Percentiles rank a stretch among this genome's conserved stretches.
These are phyloP conservation scores for Dolichallabes microphthalmus DNA, from an alignment of 2,113 vertebrate species.

Conservation along the genomic window DNA sequence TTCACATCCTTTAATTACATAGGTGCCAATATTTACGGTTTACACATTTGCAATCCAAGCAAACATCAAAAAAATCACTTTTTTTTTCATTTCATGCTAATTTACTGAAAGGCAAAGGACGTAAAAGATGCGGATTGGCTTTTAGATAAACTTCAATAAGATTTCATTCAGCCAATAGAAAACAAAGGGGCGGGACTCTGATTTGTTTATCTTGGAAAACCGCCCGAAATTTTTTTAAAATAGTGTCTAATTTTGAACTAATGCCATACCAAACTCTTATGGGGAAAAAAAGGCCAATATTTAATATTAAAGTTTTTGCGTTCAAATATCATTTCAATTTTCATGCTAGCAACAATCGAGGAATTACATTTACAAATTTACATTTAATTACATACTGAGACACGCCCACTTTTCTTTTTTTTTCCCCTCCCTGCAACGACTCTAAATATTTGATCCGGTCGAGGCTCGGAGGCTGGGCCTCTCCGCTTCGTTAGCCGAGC, in stretches of 20 bases:
- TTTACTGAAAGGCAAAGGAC: not conserved
- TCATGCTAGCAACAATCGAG: not conserved
- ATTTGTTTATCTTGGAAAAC: not conserved
- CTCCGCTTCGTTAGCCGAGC: not conserved
- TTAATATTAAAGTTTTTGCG: not conserved
- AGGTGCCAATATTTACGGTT: not conserved
- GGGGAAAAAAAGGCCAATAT: not conserved
- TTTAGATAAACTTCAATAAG: not conserved
- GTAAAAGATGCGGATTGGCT: not conserved
- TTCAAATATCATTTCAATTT: not conserved
- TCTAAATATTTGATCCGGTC: not conserved
- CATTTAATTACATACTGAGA: not conserved
- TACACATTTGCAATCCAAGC: not conserved
- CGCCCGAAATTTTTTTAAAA: too few relatives aligned
- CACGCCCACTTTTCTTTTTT: not conserved
- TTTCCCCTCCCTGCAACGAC: not conserved
- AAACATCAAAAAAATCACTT: not conserved
- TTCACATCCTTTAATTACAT: not conserved
- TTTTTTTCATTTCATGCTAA: not conserved
- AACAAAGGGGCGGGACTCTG: not conserved
- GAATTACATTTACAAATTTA: too few relatives aligned
- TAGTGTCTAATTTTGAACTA: not conserved
- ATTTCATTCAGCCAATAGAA: not conserved
- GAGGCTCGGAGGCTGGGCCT: not conserved
- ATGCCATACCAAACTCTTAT: not conserved